Conservation (phyloP, 53 echinoderm and acorn worm species). For the Antedon mediterranea region DNA sequence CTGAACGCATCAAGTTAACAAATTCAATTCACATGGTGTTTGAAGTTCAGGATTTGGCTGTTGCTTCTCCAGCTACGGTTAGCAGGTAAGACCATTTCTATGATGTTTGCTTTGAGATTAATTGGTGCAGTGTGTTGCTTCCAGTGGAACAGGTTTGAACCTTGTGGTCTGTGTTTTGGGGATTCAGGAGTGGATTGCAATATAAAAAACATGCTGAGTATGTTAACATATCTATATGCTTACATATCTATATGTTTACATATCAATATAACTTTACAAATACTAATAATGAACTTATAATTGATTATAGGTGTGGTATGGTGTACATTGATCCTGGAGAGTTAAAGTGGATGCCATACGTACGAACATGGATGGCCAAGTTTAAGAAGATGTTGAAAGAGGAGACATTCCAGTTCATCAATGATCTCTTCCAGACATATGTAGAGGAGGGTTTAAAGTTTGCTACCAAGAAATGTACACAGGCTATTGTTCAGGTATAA, state of each 20-base stretch:
- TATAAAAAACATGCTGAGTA: no score
- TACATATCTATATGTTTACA: no score
- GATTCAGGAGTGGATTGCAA: no score
- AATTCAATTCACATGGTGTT: slow-evolving; percentile 96
- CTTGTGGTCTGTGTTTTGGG: no score
- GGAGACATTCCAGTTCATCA: slow-evolving; percentile 63
- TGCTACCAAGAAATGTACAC: slow-evolving; percentile 42
- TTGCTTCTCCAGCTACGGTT: slow-evolving; percentile 97
- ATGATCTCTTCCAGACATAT: slow-evolving; percentile 70
- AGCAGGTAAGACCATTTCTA: slow-evolving; percentile 44
- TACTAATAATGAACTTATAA: neutral
- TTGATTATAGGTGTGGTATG: slow-evolving; percentile 75
- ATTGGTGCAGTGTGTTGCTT: no score
- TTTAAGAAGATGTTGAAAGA: slow-evolving; percentile 61
- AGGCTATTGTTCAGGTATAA: slow-evolving; percentile 42
- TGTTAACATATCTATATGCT: no score
- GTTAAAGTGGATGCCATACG: slow-evolving; percentile 94
- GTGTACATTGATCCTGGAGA: slow-evolving; percentile 95
- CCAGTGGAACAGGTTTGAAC: no score
- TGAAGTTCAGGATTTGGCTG: slow-evolving; percentile 98
- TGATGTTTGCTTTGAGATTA: no score
- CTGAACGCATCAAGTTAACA: slow-evolving; percentile 90
- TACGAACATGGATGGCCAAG: slow-evolving; percentile 66
- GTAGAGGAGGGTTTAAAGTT: slow-evolving; percentile 82
- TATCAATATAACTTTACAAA: no score